Percentiles rank a stretch among this genome's conserved stretches.
Evolutionary conservation across 2,113 vertebrate genomes (phyloP).

Genomic region (Clarias batrachus): DNA sequence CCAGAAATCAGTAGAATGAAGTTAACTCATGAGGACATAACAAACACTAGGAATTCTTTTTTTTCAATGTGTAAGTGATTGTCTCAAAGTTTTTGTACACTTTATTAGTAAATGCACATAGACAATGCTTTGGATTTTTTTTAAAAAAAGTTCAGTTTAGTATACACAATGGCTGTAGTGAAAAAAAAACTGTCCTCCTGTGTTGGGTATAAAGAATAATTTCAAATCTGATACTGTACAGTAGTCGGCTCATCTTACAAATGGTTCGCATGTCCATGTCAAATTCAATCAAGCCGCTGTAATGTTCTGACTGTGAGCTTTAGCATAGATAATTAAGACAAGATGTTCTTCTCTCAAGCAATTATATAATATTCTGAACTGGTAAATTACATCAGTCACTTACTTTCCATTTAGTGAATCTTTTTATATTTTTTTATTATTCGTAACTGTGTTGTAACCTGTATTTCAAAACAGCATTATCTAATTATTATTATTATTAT

Average conservation of each 20-base stretch:
- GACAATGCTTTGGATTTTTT: neutral
- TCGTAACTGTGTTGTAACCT: neutral
- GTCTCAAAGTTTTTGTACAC: neutral
- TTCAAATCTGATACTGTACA: constrained; percentile 22
- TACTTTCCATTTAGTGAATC: neutral
- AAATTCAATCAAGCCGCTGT: constrained; percentile 75
- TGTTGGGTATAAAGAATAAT: neutral
- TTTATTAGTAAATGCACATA: neutral
- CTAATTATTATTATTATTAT: neutral
- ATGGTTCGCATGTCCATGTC: constrained; percentile 69
- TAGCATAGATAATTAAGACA: constrained; percentile 78
- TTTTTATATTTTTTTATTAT: neutral
- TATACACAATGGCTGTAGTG: neutral
- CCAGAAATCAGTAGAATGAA: constrained; percentile 25
- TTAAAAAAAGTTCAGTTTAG: constrained; percentile 14
- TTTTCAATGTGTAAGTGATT: neutral
- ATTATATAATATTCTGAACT: constrained; percentile 67
- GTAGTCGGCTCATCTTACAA: constrained; percentile 58
- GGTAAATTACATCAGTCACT: constrained; percentile 52
- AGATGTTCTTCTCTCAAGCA: constrained; percentile 69
- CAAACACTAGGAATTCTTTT: neutral
- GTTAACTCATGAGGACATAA: neutral
- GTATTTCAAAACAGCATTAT: neutral
- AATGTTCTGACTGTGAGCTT: constrained; percentile 60
- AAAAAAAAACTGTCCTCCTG: neutral